A percentile compares a stretch with the other conserved stretches of the same genome.
Evolutionary conservation across 2,888 invertebrate species (phyloP).

Genomic region (Megamerina dolium): DNA sequence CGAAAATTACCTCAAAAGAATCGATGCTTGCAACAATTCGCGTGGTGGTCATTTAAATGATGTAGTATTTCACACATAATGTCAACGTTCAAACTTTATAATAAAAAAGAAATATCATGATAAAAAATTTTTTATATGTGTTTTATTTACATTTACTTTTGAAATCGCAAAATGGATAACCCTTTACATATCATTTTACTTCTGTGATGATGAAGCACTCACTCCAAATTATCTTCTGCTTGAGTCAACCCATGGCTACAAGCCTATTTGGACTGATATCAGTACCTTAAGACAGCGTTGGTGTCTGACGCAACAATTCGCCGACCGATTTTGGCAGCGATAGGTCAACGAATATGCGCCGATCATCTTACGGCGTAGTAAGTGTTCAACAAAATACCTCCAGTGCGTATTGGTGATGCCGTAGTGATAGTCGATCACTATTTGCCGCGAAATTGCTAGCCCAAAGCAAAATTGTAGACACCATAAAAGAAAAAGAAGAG

Average conservation of each 20-base stretch:
- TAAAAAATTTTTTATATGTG: too few species aligned
- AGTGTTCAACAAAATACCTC: constrained; percentile 1
- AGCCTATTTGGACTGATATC: constrained; percentile 3
- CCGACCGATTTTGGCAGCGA: constrained; percentile 12
- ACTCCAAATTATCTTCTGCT: constrained; percentile 18
- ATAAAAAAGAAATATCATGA: too few species aligned
- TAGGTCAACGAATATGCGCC: constrained; percentile 9
- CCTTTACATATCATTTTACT: too few species aligned
- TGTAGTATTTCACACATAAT: too few species aligned
- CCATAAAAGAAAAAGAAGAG: background rate
- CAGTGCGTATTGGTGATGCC: background rate
- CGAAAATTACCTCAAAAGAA: too few species aligned
- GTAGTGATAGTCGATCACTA: background rate
- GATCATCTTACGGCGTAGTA: background rate
- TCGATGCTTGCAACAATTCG: too few species aligned
- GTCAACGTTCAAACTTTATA: too few species aligned
- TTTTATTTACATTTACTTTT: too few species aligned
- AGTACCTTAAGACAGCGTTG: constrained; percentile 13
- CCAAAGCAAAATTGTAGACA: background rate
- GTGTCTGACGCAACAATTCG: constrained; percentile 15
- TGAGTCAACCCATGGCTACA: constrained; percentile 3
- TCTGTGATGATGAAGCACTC: constrained; percentile 19
- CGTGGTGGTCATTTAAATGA: too few species aligned
- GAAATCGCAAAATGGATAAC: too few species aligned
- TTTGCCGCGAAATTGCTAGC: constrained; percentile 1